phyloP scores from a whole-genome alignment of 1,140 invertebrate genomes.

The Drosophila subpulchrella region DNA sequence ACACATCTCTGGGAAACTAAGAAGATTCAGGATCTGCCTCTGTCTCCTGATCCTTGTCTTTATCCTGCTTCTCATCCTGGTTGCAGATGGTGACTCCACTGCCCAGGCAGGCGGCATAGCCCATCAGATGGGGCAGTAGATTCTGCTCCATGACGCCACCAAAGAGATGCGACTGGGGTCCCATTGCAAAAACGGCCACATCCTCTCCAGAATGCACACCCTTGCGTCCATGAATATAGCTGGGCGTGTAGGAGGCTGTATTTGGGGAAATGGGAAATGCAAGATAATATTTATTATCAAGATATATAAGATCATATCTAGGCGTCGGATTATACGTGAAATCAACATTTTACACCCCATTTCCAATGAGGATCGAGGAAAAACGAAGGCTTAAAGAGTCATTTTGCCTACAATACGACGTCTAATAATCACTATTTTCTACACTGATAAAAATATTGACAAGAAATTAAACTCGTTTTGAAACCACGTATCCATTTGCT shows the following conservation, averaged over 20 bases:
- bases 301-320: no score
- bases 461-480: no score
- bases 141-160: slow-evolving; percentile 91
- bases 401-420: no score
- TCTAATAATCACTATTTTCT: no score
- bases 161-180: slow-evolving; percentile 90
- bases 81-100: slow-evolving; percentile 51
- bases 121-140: slow-evolving; percentile 90
- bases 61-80: not conserved
- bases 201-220: slow-evolving; percentile 89
- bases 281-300: not conserved
- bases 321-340: no score
- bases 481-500: no score
- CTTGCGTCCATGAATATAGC: slow-evolving; percentile 81
- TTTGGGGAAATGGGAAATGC: not conserved
- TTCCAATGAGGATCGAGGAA: no score
- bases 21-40: not conserved
- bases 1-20: slow-evolving; percentile 12
- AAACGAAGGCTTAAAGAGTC: no score
- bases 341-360: no score
- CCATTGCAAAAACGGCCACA: slow-evolving; percentile 87
- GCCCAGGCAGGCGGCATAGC: slow-evolving; percentile 87
- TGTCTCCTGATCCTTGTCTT: not conserved
- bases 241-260: slow-evolving; percentile 83
- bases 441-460: no score